phyloP scores from a whole-genome alignment of 2,113 vertebrate genomes.

The Arvicanthis niloticus region DNA sequence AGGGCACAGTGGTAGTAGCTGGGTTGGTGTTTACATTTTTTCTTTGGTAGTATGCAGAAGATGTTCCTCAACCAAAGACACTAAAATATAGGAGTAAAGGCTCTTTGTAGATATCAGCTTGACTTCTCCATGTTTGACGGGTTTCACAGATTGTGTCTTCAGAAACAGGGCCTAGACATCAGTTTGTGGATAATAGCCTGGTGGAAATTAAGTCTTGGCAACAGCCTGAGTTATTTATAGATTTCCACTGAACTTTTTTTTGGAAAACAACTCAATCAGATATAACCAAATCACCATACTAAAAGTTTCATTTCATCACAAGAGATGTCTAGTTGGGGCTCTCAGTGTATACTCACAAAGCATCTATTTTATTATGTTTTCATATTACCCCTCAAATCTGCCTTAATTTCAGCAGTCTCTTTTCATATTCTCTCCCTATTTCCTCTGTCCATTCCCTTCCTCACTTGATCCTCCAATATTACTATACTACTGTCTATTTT shows the following conservation, averaged over 20 bases:
- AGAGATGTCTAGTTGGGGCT: neutral
- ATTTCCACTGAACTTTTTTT: neutral
- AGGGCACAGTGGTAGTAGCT: neutral
- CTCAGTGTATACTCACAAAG: neutral
- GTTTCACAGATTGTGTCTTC: neutral
- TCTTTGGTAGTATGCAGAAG: neutral
- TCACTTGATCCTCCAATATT: neutral
- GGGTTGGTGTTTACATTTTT: neutral
- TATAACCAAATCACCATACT: neutral
- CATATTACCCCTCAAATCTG: neutral
- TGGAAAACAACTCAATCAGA: neutral
- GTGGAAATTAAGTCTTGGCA: neutral
- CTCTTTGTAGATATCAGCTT: neutral
- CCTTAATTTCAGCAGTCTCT: neutral
- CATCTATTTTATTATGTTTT: neutral
- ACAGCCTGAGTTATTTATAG: neutral
- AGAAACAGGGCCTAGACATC: neutral
- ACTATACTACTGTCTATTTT: neutral
- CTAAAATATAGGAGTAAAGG: neutral
- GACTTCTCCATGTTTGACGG: neutral
- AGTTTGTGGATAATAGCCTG: neutral
- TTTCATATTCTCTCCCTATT: neutral
- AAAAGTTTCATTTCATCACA: neutral
- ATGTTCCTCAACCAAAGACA: neutral
- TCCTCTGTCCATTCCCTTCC: neutral